phyloP scores from a whole-genome alignment of 2,888 invertebrate genomes.

The Papilio demoleus region DNA sequence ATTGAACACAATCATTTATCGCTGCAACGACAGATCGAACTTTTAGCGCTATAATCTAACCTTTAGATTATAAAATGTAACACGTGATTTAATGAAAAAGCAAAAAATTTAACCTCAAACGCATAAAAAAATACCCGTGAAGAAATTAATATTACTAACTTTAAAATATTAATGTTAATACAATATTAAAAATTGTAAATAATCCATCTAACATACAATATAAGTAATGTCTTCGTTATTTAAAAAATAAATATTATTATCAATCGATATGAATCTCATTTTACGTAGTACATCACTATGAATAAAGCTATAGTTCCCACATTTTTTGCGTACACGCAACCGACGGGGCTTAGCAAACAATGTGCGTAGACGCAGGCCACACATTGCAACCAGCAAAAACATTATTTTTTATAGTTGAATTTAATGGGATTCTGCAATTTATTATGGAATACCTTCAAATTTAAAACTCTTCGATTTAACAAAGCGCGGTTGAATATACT shows the following conservation, averaged over 20 bases:
- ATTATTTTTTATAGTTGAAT: constrained; percentile 64
- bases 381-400: constrained; percentile 62
- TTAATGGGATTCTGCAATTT: constrained; percentile 74
- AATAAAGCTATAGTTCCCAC: constrained; percentile 65
- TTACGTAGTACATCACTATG: constrained; percentile 52
- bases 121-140: too few species aligned
- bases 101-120: too few species aligned
- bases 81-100: too few species aligned
- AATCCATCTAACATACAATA: too few species aligned
- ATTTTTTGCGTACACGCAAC: constrained; percentile 67
- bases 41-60: too few species aligned
- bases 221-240: too few species aligned
- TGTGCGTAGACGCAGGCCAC: constrained; percentile 70
- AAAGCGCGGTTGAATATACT: constrained; percentile 9
- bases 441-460: constrained; percentile 56
- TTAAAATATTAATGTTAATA: too few species aligned
- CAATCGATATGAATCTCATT: constrained; percentile 25
- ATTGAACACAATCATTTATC: too few species aligned
- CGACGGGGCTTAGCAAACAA: constrained; percentile 73
- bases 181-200: too few species aligned
- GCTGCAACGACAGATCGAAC: too few species aligned
- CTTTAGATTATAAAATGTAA: too few species aligned
- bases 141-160: too few species aligned
- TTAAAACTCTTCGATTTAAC: constrained; percentile 41
- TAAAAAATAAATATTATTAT: not conserved